Conservation (phyloP, 64 coral and sea anemone species). For the Actinia tenebrosa region DNA sequence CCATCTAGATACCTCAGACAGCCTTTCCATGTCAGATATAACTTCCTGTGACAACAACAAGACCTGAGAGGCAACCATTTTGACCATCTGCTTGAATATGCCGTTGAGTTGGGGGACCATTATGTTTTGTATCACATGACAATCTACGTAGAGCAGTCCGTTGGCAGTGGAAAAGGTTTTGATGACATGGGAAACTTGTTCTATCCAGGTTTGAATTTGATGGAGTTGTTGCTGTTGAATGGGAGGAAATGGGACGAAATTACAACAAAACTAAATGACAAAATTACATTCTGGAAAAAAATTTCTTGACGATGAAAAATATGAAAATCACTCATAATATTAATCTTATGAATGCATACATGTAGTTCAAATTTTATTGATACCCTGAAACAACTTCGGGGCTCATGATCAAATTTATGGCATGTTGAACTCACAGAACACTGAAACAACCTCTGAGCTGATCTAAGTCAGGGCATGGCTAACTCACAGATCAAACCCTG, state of each 20-base stretch:
- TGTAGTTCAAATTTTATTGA: too few species aligned
- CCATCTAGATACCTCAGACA: constrained; percentile 50
- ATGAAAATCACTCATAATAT: too few species aligned
- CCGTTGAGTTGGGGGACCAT: constrained; percentile 61
- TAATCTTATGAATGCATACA: too few species aligned
- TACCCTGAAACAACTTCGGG: too few species aligned
- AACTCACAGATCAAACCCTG: too few species aligned
- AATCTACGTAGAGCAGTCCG: constrained; percentile 86
- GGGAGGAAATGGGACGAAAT: not conserved
- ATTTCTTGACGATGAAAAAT: not conserved
- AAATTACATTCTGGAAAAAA: not conserved
- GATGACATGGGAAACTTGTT: constrained; percentile 68
- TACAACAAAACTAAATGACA: too few species aligned
- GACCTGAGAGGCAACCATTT: constrained; percentile 66
- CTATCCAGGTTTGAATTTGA: constrained; percentile 76
- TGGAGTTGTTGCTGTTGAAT: constrained; percentile 67
- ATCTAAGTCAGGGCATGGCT: too few species aligned
- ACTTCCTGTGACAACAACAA: constrained; percentile 68
- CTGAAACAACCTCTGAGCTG: too few species aligned
- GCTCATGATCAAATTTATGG: too few species aligned
- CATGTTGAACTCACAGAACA: too few species aligned
- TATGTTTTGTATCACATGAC: constrained; percentile 39
- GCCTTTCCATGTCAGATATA: constrained; percentile 40
- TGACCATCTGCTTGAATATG: constrained; percentile 79
- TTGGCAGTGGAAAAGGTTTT: constrained; percentile 79